These are phyloP conservation scores for Drosophila greeni DNA, from an alignment of 2,888 invertebrate genomes.

Conservation along the genomic window DNA sequence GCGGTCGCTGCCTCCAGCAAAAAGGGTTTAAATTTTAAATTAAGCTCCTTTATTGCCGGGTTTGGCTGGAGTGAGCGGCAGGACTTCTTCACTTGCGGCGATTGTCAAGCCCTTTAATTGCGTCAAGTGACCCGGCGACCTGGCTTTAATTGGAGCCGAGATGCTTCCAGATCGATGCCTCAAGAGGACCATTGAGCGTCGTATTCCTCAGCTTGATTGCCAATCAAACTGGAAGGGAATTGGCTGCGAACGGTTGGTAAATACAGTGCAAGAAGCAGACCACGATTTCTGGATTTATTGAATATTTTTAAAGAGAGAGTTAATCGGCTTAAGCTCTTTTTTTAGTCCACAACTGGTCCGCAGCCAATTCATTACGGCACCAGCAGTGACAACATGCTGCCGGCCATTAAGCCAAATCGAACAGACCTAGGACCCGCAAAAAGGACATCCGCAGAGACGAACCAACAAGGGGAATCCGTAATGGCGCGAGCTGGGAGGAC, in stretches of 20 bases:
- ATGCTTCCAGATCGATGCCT: slow-evolving; percentile 49
- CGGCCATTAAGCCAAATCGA: slow-evolving; percentile 30
- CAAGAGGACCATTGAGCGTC: slow-evolving; percentile 17
- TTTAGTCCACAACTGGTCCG: slow-evolving; percentile 11
- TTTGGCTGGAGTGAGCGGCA: slow-evolving; percentile 1
- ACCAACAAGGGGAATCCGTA: slow-evolving; percentile 33
- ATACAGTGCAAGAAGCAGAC: not conserved
- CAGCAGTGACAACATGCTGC: slow-evolving; percentile 30
- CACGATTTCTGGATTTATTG: too few relatives aligned
- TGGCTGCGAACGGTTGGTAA: not conserved
- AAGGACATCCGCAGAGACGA: slow-evolving; percentile 10
- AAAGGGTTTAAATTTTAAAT: slow-evolving; percentile 68
- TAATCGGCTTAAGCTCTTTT: slow-evolving; percentile 22
- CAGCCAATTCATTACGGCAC: slow-evolving; percentile 24
- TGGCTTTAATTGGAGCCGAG: slow-evolving; percentile 59
- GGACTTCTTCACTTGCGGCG: slow-evolving; percentile 9
- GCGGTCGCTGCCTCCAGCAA: slow-evolving; percentile 65
- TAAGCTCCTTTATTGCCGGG: slow-evolving; percentile 54
- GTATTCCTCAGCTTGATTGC: slow-evolving; percentile 19
- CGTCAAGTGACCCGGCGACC: slow-evolving; percentile 39
- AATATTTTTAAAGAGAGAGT: not conserved
- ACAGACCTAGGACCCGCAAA: slow-evolving; percentile 4
- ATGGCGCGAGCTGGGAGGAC: slow-evolving; percentile 34
- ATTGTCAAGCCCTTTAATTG: slow-evolving; percentile 55
- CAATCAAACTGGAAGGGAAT: slow-evolving; percentile 27